Base-by-base conservation (phyloP, 2,888 invertebrate genomes). In the Epinotia bilunana region DNA sequence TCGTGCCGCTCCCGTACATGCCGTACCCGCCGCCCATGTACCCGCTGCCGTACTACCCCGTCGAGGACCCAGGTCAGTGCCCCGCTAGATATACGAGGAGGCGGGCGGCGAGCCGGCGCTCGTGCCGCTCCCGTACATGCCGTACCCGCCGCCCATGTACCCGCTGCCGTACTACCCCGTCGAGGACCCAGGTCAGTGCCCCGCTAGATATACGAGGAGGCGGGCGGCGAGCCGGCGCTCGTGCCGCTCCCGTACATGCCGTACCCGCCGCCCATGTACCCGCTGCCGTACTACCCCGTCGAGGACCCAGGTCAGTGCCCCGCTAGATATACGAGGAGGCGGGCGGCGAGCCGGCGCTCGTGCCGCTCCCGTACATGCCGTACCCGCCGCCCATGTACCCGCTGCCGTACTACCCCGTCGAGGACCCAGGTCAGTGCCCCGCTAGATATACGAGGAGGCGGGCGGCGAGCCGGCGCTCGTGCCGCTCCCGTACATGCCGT, bases 371-470 rank as follows among this genome's bases (percentile, higher is more conserved):
- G n/a, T 93, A 91, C 89, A 86, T 92, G 65, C 88, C 90, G 58
- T 93, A 93, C 87, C 93, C 94, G 81, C 94, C 94, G 78, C 92
- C 93, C 61, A 80, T 93, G 76, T 93, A 92, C 88, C 91, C 91
- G 77, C 75, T 92, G 70, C 92, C 90, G 63, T 93, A 91, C 88
- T 93, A 92, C 85, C 90, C 91, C 4, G 79, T 91, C 23, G 94
- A 93, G 49, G 93, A 91, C 74, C 91, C 90, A 11, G 86, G 92
- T 90, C 61, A 81, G 82, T 71, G 1, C 28, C 23, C 13, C 39
- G 18, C 43, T 7, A 5, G 6, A 1, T 6, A 20, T 75, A 80
- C 65, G 84, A 84, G 76, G 84, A 77, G 75, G 60, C 60, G 6
- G 80, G 79, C 16, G n/a, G 83, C 76, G 90, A 90, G 78, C 84